Conservation (phyloP, 2,113 vertebrate species). For the Trochalopteron elliotii region DNA sequence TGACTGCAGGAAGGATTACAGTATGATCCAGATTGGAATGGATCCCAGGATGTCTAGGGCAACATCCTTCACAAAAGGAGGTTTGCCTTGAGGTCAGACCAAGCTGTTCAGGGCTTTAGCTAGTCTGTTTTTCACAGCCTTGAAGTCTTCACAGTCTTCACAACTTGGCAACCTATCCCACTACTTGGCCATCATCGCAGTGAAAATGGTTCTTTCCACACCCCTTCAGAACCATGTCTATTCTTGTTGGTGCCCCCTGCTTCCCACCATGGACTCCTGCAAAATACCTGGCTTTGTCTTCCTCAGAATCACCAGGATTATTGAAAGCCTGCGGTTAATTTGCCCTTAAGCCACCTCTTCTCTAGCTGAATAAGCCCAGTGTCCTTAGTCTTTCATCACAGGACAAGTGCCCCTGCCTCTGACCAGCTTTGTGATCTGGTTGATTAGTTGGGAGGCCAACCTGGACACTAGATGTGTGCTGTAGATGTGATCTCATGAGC, state of each 20-base stretch:
- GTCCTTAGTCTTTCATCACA: background rate
- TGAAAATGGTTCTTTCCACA: background rate
- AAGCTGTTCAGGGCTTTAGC: background rate
- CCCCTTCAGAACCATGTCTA: background rate
- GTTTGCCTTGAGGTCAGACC: background rate
- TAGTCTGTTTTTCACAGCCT: background rate
- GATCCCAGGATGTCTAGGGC: background rate
- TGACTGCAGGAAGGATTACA: background rate
- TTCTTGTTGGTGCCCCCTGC: background rate
- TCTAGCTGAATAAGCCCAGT: background rate
- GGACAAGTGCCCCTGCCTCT: background rate
- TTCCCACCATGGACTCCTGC: rapidly evolving
- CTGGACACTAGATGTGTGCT: background rate
- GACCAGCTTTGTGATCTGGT: background rate
- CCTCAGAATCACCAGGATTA: background rate
- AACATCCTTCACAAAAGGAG: background rate
- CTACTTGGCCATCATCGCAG: background rate
- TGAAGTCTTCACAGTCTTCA: background rate
- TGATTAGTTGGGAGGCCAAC: background rate
- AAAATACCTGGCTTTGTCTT: background rate
- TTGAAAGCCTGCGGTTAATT: background rate
- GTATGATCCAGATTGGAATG: background rate
- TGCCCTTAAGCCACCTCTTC: background rate
- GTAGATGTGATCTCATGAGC: background rate
- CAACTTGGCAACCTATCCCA: background rate